phyloP scores from a whole-genome alignment of 1,140 invertebrate species.

The Eciton burchellii region DNA sequence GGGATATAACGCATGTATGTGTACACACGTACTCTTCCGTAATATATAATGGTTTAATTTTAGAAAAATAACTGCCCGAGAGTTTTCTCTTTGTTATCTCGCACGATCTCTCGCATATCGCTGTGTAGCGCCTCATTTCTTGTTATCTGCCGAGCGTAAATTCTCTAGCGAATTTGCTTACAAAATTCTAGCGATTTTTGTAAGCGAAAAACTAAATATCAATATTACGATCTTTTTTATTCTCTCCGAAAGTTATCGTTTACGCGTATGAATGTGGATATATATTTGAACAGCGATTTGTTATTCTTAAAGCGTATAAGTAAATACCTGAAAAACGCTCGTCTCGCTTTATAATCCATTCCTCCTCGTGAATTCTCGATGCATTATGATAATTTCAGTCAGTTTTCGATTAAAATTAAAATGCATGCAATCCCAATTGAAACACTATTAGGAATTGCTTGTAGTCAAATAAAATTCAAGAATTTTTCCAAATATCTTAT shows the following conservation, averaged over 20 bases:
- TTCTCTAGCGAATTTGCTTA: slow-evolving; percentile 5
- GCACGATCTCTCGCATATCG: neutral
- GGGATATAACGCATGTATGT: too few relatives aligned
- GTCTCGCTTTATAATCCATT: neutral
- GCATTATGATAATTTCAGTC: neutral
- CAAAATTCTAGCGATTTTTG: slow-evolving; percentile 7
- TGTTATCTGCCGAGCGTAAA: neutral
- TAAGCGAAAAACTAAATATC: slow-evolving; percentile 8
- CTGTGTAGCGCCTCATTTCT: neutral
- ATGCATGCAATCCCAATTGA: neutral
- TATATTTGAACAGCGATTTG: neutral
- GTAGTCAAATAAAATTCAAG: neutral
- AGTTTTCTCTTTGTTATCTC: neutral
- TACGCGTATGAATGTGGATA: neutral
- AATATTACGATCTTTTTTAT: neutral
- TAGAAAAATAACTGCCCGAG: neutral
- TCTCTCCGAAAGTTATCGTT: neutral
- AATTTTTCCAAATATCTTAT: neutral
- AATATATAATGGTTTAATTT: too few relatives aligned
- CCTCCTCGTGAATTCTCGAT: neutral
- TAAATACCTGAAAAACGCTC: neutral
- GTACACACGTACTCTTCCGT: too few relatives aligned
- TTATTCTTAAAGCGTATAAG: neutral
- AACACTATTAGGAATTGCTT: neutral
- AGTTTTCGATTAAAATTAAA: neutral